A percentile compares a stretch with the other conserved stretches of the same genome.
phyloP scores from a whole-genome alignment of 2,797 vertebrate genomes.

The Threskiornis aethiopicus region DNA sequence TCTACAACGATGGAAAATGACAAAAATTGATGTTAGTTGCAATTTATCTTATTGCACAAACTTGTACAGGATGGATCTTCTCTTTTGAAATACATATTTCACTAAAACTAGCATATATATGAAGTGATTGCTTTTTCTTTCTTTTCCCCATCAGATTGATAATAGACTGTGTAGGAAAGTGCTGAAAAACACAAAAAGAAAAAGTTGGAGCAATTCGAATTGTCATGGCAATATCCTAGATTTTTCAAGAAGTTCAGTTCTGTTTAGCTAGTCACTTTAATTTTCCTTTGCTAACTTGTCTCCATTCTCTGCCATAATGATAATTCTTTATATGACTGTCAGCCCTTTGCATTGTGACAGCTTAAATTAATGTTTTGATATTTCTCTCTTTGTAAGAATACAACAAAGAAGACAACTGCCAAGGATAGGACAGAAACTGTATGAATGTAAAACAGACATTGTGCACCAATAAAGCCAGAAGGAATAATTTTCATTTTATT shows the following conservation, averaged over 20 bases:
- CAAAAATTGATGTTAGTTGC: constrained; percentile 5
- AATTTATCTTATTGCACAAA: constrained; percentile 51
- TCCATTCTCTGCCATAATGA: constrained; percentile 70
- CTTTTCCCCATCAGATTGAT: constrained; percentile 46
- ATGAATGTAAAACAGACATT: constrained; percentile 62
- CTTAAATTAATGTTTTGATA: constrained; percentile 78
- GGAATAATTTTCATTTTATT: constrained; percentile 33
- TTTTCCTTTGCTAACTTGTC: constrained; percentile 64
- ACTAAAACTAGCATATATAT: constrained; percentile 10
- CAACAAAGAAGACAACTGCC: constrained; percentile 73
- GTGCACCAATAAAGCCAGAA: constrained; percentile 59
- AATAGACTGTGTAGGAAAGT: constrained; percentile 58
- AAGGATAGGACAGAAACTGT: constrained; percentile 66
- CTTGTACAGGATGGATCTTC: not conserved
- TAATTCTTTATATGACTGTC: constrained; percentile 73
- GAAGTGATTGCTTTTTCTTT: constrained; percentile 48
- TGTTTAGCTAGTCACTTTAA: constrained; percentile 75
- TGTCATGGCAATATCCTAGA: constrained; percentile 64
- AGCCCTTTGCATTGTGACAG: constrained; percentile 75
- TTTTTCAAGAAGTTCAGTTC: constrained; percentile 67
- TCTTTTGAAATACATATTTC: constrained; percentile 46
- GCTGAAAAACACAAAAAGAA: constrained; percentile 56
- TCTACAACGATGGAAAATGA: constrained; percentile 28
- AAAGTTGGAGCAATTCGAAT: constrained; percentile 51
- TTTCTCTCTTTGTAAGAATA: constrained; percentile 70